Percentiles rank a stretch among this genome's conserved stretches.
phyloP scores from a whole-genome alignment of 2,888 invertebrate species.

The Ommatoiulus sabulosus region DNA sequence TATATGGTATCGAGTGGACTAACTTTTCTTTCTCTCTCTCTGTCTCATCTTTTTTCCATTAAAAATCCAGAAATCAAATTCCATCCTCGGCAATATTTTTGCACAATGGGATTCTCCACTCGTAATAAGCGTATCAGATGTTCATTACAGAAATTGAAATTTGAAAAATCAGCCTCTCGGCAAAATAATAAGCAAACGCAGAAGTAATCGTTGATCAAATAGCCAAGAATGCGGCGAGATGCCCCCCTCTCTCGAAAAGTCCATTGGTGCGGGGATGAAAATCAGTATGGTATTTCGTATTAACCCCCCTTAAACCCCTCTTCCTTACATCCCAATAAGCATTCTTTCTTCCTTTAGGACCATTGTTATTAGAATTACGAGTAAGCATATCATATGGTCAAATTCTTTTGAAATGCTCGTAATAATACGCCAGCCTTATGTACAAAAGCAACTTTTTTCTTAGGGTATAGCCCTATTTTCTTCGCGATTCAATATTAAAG shows the following conservation, averaged over 20 bases:
- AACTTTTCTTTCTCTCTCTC: not conserved
- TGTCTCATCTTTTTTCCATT: conserved; percentile 37
- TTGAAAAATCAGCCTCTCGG: conserved; percentile 54
- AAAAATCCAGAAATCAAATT: conserved; percentile 47
- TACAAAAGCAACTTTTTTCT: conserved; percentile 49
- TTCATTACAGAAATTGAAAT: conserved; percentile 54
- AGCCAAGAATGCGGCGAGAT: conserved; percentile 14
- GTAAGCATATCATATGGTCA: conserved; percentile 55
- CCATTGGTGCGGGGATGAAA: conserved; percentile 20
- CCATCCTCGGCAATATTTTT: conserved; percentile 9
- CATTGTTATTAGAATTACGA: conserved; percentile 55
- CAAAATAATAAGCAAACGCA: conserved; percentile 52
- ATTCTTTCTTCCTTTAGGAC: conserved; percentile 48
- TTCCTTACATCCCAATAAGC: conserved; percentile 40
- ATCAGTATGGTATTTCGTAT: conserved; percentile 5
- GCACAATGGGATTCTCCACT: conserved; percentile 46
- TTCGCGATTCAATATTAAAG: conserved; percentile 52
- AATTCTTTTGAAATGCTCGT: conserved; percentile 53
- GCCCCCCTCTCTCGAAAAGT: not conserved
- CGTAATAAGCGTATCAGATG: conserved; percentile 54
- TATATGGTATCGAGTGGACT: not conserved
- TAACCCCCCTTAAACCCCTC: not conserved
- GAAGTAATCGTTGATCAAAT: conserved; percentile 51
- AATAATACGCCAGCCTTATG: conserved; percentile 38
- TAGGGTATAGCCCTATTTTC: conserved; percentile 49